phyloP scores from a whole-genome alignment of 2,888 invertebrate species.

The Eupithecia subumbrata region DNA sequence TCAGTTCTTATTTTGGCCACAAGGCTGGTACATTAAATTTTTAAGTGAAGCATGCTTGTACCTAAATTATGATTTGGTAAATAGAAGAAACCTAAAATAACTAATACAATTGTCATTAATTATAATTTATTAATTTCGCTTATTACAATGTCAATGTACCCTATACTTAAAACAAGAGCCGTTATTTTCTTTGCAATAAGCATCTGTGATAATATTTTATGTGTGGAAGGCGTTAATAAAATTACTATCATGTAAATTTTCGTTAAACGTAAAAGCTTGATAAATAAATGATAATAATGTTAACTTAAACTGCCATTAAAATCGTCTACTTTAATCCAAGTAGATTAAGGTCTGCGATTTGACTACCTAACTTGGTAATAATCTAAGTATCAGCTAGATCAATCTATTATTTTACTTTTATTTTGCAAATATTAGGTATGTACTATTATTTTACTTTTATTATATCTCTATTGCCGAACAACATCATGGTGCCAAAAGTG shows the following conservation, averaged over 20 bases:
- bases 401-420: background rate
- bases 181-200: slow-evolving; percentile 67
- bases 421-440: background rate
- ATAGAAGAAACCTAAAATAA: background rate
- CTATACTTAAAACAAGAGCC: background rate
- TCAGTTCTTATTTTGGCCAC: too few relatives aligned
- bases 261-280: slow-evolving; percentile 40
- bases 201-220: slow-evolving; percentile 76
- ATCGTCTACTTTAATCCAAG: slow-evolving; percentile 32
- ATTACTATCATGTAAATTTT: slow-evolving; percentile 30
- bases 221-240: slow-evolving; percentile 50
- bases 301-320: slow-evolving; percentile 71
- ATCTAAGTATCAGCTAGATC: background rate
- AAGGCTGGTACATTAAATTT: background rate
- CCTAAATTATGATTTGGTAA: background rate
- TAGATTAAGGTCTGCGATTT: background rate
- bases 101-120: background rate
- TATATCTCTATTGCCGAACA: slow-evolving; percentile 12
- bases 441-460: slow-evolving; percentile 1
- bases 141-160: background rate
- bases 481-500: slow-evolving; percentile 35
- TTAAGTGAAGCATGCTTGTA: background rate
- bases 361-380: background rate
- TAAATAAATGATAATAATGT: slow-evolving; percentile 32
- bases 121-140: background rate